Evolutionary conservation across 2,888 invertebrate genomes (phyloP).

Genomic region (Blera fallax): DNA sequence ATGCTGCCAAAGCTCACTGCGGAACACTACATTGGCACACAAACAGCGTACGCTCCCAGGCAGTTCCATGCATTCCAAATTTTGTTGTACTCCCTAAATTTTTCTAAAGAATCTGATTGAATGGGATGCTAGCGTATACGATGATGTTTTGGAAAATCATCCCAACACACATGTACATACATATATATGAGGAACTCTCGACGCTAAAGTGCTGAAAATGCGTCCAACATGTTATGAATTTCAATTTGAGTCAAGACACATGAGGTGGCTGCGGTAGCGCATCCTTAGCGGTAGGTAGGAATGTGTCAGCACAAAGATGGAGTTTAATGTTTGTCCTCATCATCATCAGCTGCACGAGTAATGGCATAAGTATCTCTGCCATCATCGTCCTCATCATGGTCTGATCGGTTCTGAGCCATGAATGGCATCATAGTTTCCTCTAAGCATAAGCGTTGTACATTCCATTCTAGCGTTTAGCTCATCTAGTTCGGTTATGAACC

Average conservation of each 20-base stretch:
- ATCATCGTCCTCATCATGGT: background rate
- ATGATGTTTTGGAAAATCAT: slow-evolving; percentile 1
- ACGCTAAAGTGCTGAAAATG: slow-evolving; percentile 58
- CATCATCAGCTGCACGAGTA: slow-evolving; percentile 31
- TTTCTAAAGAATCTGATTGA: slow-evolving; percentile 50
- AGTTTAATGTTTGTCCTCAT: slow-evolving; percentile 45
- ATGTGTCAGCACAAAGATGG: background rate
- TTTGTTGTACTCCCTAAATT: slow-evolving; percentile 25
- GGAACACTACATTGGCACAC: background rate
- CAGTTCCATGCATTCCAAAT: slow-evolving; percentile 21
- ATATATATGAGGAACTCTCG: background rate
- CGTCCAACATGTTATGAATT: slow-evolving; percentile 61
- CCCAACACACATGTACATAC: background rate
- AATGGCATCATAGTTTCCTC: slow-evolving; percentile 20
- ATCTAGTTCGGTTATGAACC: slow-evolving; percentile 56
- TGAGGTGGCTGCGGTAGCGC: background rate
- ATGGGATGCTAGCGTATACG: background rate
- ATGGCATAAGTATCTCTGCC: slow-evolving; percentile 7
- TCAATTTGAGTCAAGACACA: slow-evolving; percentile 47
- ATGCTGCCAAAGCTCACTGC: background rate
- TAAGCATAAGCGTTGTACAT: slow-evolving; percentile 23
- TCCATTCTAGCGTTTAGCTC: slow-evolving; percentile 52
- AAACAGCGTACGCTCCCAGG: slow-evolving; percentile 1
- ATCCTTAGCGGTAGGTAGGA: background rate
- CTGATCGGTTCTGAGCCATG: slow-evolving; percentile 34